Conservation (phyloP, 1,140 invertebrate species). For the Penaeus chinensis region DNA sequence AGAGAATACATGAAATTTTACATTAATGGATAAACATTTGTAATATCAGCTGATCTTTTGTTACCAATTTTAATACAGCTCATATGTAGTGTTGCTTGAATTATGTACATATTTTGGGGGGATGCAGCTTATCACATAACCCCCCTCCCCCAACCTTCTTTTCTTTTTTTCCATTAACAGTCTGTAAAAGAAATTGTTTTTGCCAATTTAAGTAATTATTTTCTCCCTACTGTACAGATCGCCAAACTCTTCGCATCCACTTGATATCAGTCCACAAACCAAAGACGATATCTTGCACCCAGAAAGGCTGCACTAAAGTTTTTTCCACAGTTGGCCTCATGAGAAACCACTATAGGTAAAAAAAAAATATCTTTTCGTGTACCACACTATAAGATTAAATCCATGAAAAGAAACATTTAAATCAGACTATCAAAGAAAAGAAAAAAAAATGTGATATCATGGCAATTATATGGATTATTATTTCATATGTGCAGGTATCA, state of each 20-base stretch:
- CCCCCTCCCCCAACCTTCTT: no score
- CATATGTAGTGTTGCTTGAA: no score
- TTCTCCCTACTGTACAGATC: slow-evolving; percentile 1
- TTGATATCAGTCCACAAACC: slow-evolving; percentile 48
- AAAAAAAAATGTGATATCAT: not conserved
- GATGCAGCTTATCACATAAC: no score
- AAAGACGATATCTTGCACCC: slow-evolving; percentile 41
- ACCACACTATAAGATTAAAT: not conserved
- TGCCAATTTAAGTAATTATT: not conserved
- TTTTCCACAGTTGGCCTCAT: slow-evolving; percentile 41
- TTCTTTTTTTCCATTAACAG: no score
- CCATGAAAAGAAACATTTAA: not conserved
- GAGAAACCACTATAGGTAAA: slow-evolving; percentile 38
- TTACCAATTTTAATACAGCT: no score
- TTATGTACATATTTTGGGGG: no score
- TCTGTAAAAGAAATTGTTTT: no score
- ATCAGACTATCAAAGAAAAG: not conserved
- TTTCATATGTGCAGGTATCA: slow-evolving; percentile 32
- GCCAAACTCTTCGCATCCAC: slow-evolving; percentile 42
- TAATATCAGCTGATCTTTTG: no score
- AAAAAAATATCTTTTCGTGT: not conserved
- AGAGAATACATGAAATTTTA: no score
- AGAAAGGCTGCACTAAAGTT: slow-evolving; percentile 17
- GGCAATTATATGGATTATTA: not conserved
- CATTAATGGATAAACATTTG: no score